These are phyloP conservation scores for Drosophila carrolli DNA, from an alignment of 1,140 invertebrate genomes.

Conservation along the genomic window DNA sequence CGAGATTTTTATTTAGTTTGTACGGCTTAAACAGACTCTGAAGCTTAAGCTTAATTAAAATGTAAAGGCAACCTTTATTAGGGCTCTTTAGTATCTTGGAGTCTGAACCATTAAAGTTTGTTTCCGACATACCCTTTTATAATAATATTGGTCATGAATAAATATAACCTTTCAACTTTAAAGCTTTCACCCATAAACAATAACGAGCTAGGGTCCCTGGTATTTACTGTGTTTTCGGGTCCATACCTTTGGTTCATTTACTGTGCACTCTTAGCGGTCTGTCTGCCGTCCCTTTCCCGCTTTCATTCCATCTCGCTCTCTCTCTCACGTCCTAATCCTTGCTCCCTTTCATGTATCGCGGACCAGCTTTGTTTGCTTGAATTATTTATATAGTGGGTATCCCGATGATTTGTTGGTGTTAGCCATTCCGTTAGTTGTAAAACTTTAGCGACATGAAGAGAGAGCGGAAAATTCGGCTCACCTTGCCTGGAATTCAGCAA, in stretches of 20 bases:
- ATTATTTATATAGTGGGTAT: constrained; percentile 57
- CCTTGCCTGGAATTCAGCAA: constrained; percentile 28
- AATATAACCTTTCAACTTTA: not conserved
- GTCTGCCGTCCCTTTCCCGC: constrained; percentile 2
- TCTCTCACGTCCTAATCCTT: not conserved
- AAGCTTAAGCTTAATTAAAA: no score
- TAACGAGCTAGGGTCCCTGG: not conserved
- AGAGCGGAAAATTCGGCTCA: constrained; percentile 33
- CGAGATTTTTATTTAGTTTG: no score
- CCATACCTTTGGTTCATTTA: constrained; percentile 16
- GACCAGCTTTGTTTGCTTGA: constrained; percentile 47
- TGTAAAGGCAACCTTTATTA: no score
- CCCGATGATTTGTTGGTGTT: constrained; percentile 55
- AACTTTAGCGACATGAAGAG: constrained; percentile 24
- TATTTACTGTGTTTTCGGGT: not conserved
- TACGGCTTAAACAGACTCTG: no score
- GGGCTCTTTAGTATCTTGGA: no score
- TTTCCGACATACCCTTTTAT: no score
- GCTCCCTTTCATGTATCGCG: constrained; percentile 31
- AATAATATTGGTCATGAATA: no score
- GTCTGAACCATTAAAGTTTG: not conserved
- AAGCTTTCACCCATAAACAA: not conserved
- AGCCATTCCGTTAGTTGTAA: constrained; percentile 28
- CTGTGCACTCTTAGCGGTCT: constrained; percentile 21
- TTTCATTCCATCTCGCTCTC: not conserved